Evolutionary conservation across 2,113 vertebrate genomes (phyloP).

Genomic region (Cygnus atratus): DNA sequence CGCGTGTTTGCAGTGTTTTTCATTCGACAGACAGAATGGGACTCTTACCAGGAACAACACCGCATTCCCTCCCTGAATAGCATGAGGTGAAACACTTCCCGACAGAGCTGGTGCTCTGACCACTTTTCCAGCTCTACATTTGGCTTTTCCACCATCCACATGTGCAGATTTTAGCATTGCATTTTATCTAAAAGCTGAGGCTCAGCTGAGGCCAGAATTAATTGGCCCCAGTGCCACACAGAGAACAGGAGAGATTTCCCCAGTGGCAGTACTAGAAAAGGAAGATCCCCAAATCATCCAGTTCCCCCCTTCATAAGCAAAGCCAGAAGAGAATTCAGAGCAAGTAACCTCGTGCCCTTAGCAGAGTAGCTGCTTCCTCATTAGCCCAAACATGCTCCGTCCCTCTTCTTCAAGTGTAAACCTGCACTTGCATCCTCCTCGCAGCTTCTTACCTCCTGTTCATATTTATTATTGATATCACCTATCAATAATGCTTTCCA

Average conservation of each 20-base stretch:
- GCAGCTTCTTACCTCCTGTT: not conserved
- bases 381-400: not conserved
- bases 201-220: not conserved
- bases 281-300: not conserved
- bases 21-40: not conserved
- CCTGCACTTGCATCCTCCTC: not conserved
- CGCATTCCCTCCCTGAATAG: not conserved
- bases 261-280: not conserved
- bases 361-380: not conserved
- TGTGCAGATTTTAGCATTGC: not conserved
- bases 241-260: not conserved
- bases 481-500: conserved; percentile 38
- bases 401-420: not conserved
- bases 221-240: rapidly evolving
- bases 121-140: not conserved
- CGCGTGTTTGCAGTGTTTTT: not conserved
- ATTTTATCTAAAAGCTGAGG: not conserved
- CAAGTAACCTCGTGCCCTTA: not conserved
- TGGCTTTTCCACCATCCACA: not conserved
- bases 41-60: not conserved
- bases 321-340: not conserved
- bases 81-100: not conserved
- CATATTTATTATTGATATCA: conserved; percentile 50
- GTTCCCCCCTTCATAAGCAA: not conserved
- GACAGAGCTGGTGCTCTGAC: not conserved